Conservation (phyloP, 2,888 invertebrate genomes). For the Drosophila mercatorum region DNA sequence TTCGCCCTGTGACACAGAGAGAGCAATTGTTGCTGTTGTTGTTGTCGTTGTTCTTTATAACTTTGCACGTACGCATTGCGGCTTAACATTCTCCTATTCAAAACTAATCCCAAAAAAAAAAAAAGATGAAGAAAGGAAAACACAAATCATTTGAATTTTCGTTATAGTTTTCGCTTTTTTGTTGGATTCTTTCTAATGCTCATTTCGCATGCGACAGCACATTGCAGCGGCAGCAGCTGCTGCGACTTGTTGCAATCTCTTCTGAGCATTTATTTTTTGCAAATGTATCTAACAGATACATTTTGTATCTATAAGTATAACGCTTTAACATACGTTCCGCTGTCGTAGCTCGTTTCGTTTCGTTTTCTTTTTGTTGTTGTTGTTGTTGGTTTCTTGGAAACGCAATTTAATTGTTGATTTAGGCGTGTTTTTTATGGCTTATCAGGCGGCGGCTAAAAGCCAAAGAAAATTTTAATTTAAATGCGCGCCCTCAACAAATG, state of each 20-base stretch:
- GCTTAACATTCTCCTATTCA: slow-evolving; percentile 31
- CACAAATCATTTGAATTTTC: slow-evolving; percentile 10
- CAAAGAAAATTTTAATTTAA: slow-evolving; percentile 74
- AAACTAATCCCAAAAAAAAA: slow-evolving; percentile 27
- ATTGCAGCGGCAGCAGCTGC: slow-evolving; percentile 38
- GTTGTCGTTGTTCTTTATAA: slow-evolving; percentile 54
- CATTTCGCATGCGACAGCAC: slow-evolving; percentile 42
- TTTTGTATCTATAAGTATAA: slow-evolving; percentile 15
- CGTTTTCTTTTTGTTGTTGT: no score
- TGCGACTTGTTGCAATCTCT: slow-evolving; percentile 30
- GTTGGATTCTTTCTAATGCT: slow-evolving; percentile 36
- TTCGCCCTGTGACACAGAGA: slow-evolving; percentile 25
- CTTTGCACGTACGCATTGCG: slow-evolving; percentile 63
- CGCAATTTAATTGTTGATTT: slow-evolving; percentile 82
- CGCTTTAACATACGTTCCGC: slow-evolving; percentile 16
- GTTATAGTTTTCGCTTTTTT: neutral
- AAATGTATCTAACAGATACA: slow-evolving; percentile 29
- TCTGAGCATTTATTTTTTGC: neutral
- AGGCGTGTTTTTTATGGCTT: slow-evolving; percentile 71
- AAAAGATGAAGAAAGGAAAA: no score
- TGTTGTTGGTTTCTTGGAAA: slow-evolving; percentile 47
- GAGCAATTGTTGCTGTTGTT: slow-evolving; percentile 31
- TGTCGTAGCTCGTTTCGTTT: neutral
- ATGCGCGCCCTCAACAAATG: slow-evolving; percentile 58
- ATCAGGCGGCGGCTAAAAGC: slow-evolving; percentile 58